These are phyloP conservation scores for Cebus imitator DNA, from an alignment of 2,113 vertebrate genomes.

Conservation along the genomic window DNA sequence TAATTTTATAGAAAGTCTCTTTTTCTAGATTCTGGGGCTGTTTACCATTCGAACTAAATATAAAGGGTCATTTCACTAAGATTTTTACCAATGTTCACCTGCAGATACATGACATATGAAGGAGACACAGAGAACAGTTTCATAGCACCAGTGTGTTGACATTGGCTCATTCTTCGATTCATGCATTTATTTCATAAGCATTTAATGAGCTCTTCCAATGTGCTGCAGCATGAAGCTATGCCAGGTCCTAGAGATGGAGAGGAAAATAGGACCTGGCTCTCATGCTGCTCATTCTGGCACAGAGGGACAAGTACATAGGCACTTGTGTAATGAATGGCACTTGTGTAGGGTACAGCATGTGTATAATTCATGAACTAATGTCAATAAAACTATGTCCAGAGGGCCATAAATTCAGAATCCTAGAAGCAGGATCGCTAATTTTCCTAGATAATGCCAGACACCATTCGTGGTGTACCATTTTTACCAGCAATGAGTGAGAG, in stretches of 20 bases:
- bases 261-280: not conserved
- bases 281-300: not conserved
- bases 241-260: not conserved
- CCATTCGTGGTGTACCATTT: not conserved
- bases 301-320: not conserved
- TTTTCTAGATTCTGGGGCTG: not conserved
- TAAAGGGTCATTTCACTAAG: not conserved
- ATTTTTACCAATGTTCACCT: not conserved
- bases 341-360: not conserved
- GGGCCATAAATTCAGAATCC: not conserved
- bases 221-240: not conserved
- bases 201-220: not conserved
- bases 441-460: not conserved
- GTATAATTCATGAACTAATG: not conserved
- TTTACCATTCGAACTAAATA: not conserved
- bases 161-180: not conserved
- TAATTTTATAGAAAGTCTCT: conserved; percentile 2
- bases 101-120: not conserved
- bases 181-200: not conserved
- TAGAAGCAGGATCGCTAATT: not conserved
- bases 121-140: not conserved
- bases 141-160: not conserved
- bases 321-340: not conserved
- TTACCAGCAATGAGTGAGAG: not conserved
- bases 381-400: not conserved